Evolutionary conservation across 2,113 vertebrate genomes (phyloP), one percentile per base, ranked within the genome.

Genomic region (Vanacampus margaritifer): DNA sequence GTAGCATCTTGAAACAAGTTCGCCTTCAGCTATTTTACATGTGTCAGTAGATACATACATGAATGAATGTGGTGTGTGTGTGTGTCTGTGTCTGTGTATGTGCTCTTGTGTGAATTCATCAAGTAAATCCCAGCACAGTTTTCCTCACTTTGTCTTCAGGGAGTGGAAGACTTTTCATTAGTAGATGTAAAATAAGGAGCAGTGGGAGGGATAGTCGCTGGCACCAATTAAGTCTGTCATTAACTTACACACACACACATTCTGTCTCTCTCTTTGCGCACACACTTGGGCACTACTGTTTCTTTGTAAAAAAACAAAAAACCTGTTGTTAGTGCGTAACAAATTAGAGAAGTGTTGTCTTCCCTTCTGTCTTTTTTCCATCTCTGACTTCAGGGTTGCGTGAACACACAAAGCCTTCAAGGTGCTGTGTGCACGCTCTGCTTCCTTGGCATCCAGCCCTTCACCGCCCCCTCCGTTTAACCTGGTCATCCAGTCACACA

Each of bases 161-260:
- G 81, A 86, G 75, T 64, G 68, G 81, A 66, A 79, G 72, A 50
- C 56, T 80, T 79, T 76, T 81, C 83, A 86, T 87, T 85, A 84
- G 79, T 69, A 74, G 72, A 84, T 79, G 80, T 67, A 70, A 72
- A 83, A 76, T 74, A 71, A 77, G 76, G 67, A 80, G 72, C 77
- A 71, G 75, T 69, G 76, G 79, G 83, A 75, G 82, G 74, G 75
- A 78, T 78, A 73, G 78, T 81, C 72, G 72, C 75, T 72, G 69
- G 69, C 73, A 79, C 79, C 78, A 86, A 82, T 84, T 87, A 87
- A 79, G 67, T 74, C 72, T 77, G 69, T 77, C 77, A 84, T 90
- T 87, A 87, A 78, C 65, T 75, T 46, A 70, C 67, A 48, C 53
- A 41, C 37, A 39, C 64, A 32, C 28, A n/a, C n/a, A n/a, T n/a